Base-by-base conservation (phyloP, 2,113 vertebrate genomes). In the Centropus bengalensis region DNA sequence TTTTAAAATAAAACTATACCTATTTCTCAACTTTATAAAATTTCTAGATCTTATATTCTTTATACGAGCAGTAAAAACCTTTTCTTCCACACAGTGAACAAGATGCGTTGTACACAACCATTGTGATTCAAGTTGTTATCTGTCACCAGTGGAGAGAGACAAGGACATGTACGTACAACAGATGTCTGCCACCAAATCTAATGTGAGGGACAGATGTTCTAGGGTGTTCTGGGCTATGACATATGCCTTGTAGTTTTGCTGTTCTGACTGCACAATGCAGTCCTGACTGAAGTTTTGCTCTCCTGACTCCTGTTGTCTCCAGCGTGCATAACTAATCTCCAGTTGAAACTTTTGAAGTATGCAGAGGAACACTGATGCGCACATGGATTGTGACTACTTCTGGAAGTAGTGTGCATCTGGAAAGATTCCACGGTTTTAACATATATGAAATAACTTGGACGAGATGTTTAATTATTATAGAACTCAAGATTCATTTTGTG, bases 31-130 rank as follows among this genome's bases (percentile, higher is more conserved):
- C 14, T 21, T 3, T 55, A 11, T 33, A 90, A 56, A 17, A 33
- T 44, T 84, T 82, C 38, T 2, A 63, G 32, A 28, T 63, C 3
- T 66, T 76, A 75, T 52, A 18, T 52, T 64, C 20, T 44, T 76
- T 69, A 33, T 45, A 33, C 8, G 30, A 85, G 4, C 20, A 17
- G n/a, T 55, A 38, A 47, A 89, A 82, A 13, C 52, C n/a, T 82
- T 1, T 60, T 91, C 14, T 59, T n/a, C 14, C 44, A 44, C 20
- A 36, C 13, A 42, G 5, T 13, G 24, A 55, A 88, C 14, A n/a
- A 90, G 49, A 13, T 14, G 11, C 18, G 10, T n/a, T 0, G 0
- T 23, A 26, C 26, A 42, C 33, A 63, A 2, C 10, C 2, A 0
- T 13, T 2, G 0, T 28, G 73, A 70, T 3, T 83, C n/a, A 67